A percentile compares a stretch with the other conserved stretches of the same genome.
Conservation (phyloP, 2,797 vertebrate species). For the Sebastes steindachneri region DNA sequence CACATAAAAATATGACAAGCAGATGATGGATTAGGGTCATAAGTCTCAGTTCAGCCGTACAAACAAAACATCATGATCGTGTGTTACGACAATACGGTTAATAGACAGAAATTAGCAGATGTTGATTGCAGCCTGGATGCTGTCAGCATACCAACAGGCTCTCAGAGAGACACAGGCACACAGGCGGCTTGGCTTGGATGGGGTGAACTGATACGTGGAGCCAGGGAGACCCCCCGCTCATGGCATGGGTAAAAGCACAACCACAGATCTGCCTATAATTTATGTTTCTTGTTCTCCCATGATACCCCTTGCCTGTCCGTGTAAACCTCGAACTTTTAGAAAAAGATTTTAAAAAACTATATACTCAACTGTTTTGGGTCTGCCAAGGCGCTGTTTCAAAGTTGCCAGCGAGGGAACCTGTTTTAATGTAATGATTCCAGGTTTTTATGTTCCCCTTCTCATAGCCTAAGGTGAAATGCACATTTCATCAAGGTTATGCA, state of each 20-base stretch:
- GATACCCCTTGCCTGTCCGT: slow-evolving; percentile 39
- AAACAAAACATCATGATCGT: slow-evolving; percentile 88
- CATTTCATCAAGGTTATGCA: slow-evolving; percentile 84
- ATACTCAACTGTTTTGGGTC: slow-evolving; percentile 62
- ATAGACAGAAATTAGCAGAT: slow-evolving; percentile 89
- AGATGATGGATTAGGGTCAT: slow-evolving; percentile 91
- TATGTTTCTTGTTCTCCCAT: slow-evolving; percentile 33
- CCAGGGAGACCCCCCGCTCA: slow-evolving; percentile 50
- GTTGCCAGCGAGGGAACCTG: slow-evolving; percentile 65
- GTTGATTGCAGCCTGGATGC: slow-evolving; percentile 83
- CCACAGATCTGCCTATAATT: slow-evolving; percentile 29
- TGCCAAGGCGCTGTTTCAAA: slow-evolving; percentile 70
- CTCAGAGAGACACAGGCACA: slow-evolving; percentile 23
- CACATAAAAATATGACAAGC: slow-evolving; percentile 89
- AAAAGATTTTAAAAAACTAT: neutral
- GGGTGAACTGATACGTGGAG: slow-evolving; percentile 40
- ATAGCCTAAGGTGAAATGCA: slow-evolving; percentile 83
- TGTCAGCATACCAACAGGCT: slow-evolving; percentile 77
- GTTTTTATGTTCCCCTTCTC: slow-evolving; percentile 74
- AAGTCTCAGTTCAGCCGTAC: slow-evolving; percentile 89
- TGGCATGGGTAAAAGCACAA: slow-evolving; percentile 61
- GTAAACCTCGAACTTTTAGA: slow-evolving; percentile 42
- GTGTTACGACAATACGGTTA: slow-evolving; percentile 87
- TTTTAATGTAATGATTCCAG: slow-evolving; percentile 70
- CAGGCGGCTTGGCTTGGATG: slow-evolving; percentile 21